These are phyloP conservation scores for Sphinx pinastri DNA, from an alignment of 2,888 invertebrate species.

Conservation along the genomic window DNA sequence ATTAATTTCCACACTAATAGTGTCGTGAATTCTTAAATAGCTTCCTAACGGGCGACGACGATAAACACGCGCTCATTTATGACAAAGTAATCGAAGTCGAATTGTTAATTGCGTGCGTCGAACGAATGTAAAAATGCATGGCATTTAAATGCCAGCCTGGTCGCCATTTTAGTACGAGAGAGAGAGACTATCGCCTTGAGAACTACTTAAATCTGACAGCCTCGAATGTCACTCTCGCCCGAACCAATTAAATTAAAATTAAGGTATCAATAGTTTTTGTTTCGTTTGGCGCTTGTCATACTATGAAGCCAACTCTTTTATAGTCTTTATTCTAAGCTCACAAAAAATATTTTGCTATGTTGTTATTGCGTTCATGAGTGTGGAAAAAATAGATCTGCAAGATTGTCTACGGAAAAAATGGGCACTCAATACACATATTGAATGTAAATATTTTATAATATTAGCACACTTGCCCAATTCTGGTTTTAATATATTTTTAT, in stretches of 20 bases:
- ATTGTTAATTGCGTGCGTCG: constrained; percentile 79
- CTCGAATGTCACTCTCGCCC: constrained; percentile 79
- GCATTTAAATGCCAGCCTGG: constrained; percentile 82
- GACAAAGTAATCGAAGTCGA: constrained; percentile 79
- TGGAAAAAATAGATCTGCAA: neutral
- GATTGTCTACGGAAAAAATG: neutral
- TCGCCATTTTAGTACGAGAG: constrained; percentile 78
- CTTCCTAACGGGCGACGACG: constrained; percentile 63
- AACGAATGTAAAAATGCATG: constrained; percentile 82
- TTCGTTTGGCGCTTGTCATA: constrained; percentile 40
- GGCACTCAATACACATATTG: neutral
- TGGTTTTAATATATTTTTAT: no score
- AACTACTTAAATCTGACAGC: constrained; percentile 82
- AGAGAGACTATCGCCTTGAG: constrained; percentile 82
- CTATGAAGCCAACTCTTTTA: neutral
- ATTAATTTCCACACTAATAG: constrained; percentile 62
- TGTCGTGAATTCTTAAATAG: constrained; percentile 62
- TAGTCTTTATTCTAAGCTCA: neutral
- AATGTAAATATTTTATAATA: neutral
- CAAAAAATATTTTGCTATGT: neutral
- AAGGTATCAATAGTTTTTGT: constrained; percentile 65
- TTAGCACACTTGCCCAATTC: neutral
- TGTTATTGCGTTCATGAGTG: neutral
- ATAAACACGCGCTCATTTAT: constrained; percentile 66
- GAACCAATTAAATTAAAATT: constrained; percentile 73